Conservation (phyloP, 1,140 invertebrate genomes). For the Drosophila murphyi region DNA sequence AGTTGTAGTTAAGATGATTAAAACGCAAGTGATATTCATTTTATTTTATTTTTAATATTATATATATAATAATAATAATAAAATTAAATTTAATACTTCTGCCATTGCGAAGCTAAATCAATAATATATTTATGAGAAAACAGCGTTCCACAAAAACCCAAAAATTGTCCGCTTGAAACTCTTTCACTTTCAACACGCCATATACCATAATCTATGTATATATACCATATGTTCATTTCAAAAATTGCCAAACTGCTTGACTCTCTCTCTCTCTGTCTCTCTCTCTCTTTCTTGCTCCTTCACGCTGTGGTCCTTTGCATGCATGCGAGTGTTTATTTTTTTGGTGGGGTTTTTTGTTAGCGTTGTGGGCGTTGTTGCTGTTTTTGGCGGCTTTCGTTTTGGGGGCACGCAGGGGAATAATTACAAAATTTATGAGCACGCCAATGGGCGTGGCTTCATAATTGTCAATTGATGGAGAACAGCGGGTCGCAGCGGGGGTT, state of each 20-base stretch:
- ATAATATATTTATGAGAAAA: background rate
- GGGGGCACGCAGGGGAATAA: slow-evolving; percentile 77
- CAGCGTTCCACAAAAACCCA: background rate
- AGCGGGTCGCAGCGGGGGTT: slow-evolving; percentile 36
- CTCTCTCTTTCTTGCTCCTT: background rate
- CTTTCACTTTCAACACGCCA: slow-evolving; percentile 23
- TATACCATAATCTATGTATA: slow-evolving; percentile 12
- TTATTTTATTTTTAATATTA: too few species aligned
- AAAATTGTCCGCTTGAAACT: background rate
- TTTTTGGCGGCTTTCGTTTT: slow-evolving; percentile 37
- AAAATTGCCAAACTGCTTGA: slow-evolving; percentile 19
- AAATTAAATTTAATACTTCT: too few species aligned
- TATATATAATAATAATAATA: too few species aligned
- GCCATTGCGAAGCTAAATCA: too few species aligned
- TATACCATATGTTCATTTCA: slow-evolving; percentile 20
- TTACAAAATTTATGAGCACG: slow-evolving; percentile 83
- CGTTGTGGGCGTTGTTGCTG: slow-evolving; percentile 18
- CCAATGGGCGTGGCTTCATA: slow-evolving; percentile 79
- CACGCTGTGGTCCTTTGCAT: slow-evolving; percentile 6
- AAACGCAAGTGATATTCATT: too few species aligned
- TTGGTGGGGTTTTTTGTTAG: slow-evolving; percentile 31
- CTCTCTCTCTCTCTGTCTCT: background rate
- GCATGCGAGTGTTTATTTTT: slow-evolving; percentile 60
- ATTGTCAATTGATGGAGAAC: slow-evolving; percentile 66
- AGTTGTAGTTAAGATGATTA: too few species aligned